phyloP scores from a whole-genome alignment of 2,888 invertebrate species.

The Luperina testacea region DNA sequence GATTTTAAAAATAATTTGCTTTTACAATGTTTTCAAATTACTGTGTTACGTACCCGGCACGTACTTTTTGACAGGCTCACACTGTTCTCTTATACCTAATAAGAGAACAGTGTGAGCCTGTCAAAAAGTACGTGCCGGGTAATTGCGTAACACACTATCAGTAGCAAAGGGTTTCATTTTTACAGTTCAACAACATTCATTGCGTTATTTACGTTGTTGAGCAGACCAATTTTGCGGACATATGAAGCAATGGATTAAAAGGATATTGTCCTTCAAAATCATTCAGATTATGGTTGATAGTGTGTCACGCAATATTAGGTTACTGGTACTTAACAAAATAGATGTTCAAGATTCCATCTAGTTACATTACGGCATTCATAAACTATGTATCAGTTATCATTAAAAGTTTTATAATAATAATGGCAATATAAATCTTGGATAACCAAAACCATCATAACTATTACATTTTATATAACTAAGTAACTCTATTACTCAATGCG shows the following conservation, averaged over 20 bases:
- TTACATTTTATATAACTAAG: neutral
- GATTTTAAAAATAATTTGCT: neutral
- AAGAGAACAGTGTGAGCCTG: neutral
- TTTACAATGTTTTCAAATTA: neutral
- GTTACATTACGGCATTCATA: neutral
- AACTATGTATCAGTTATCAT: neutral
- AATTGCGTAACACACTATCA: too few relatives aligned
- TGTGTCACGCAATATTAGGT: too few relatives aligned
- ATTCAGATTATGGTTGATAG: too few relatives aligned
- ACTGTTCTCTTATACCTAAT: too few relatives aligned
- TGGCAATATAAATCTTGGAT: neutral
- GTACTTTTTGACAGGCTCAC: too few relatives aligned
- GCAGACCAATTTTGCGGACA: too few relatives aligned
- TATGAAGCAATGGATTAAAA: too few relatives aligned
- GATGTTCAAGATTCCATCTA: neutral
- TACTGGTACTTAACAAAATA: neutral
- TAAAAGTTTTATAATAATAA: constrained; percentile 14
- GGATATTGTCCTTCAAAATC: too few relatives aligned
- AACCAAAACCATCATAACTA: neutral
- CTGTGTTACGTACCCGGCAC: too few relatives aligned
- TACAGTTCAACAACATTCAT: too few relatives aligned
- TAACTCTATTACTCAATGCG: neutral
- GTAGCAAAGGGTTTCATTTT: too few relatives aligned
- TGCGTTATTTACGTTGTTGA: too few relatives aligned
- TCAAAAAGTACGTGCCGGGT: neutral